Base-by-base conservation (phyloP, 2,888 invertebrate species). In the Cataglyphis rosenhaueri region DNA sequence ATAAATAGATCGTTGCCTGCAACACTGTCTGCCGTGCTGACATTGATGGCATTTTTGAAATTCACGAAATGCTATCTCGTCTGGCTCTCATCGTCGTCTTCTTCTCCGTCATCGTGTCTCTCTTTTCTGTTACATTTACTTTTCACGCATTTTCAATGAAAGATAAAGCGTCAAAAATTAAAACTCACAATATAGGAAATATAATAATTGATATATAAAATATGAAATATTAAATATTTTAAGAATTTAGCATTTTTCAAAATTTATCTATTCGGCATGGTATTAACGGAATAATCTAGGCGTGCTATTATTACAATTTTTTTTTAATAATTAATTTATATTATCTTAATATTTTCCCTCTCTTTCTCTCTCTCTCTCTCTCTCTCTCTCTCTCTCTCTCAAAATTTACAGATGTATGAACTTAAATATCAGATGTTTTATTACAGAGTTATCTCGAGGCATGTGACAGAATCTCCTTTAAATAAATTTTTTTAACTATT, bases 31-130 rank as follows among this genome's bases (percentile, higher is more conserved):
- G 82, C 44, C 59, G 52, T 25, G 86, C 87, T 88, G 90, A 89
- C 89, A 91, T 91, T 90, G 89, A 86, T 87, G 88, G 86, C 86
- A 92, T 91, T 92, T 92, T 92, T 90, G 81, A 91, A 88, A 91
- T 91, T 91, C 90, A 82, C 86, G 78, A 88, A 90, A 91, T 91
- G 86, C 86, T 85, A 70, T 73, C 59, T 57, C 82, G 88, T 89
- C 87, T 86, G 87, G 84, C 85, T 79, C 62, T 61, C 70, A 70
- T 15, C 64, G 66, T 41, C 52, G 15, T 32, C 6, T 15, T 29
- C 64, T 76, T 62, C 21, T 32, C 32, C 57, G 35, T 38, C 64
- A 57, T 73, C 59, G 44, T 59, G 32, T 61, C 29, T 32, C 52
- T 59, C 64, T 74, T 84, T 44, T 66, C 62, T 66, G 52, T 62